Conservation (phyloP, 2,888 invertebrate genomes). For the Agonopterix subpropinquella region DNA sequence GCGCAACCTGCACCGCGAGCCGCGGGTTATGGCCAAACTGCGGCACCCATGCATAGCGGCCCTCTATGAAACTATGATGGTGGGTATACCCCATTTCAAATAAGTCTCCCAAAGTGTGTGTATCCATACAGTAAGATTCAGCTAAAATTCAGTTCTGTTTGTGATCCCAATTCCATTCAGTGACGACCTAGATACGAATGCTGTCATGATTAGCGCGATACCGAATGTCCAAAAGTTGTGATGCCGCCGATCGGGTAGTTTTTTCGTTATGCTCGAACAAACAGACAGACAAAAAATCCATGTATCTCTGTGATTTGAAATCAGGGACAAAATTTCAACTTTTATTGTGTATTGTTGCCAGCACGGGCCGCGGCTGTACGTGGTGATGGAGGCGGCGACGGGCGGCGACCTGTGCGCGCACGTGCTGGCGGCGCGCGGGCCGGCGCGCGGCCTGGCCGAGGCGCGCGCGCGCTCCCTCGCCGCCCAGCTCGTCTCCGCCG, state of each 20-base stretch:
- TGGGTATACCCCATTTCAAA: conserved; percentile 25
- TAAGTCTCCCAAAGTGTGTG: neutral
- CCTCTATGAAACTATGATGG: conserved; percentile 83
- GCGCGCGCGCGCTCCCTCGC: conserved; percentile 72
- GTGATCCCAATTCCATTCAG: too few species aligned
- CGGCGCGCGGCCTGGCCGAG: conserved; percentile 67
- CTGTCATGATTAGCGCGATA: too few species aligned
- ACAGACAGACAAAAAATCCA: too few species aligned
- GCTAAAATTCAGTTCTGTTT: too few species aligned
- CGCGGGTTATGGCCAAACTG: conserved; percentile 80
- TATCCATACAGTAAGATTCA: too few species aligned
- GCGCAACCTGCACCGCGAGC: conserved; percentile 82
- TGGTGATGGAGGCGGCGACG: conserved; percentile 82
- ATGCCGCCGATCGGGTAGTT: too few species aligned
- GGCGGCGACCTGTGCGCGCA: conserved; percentile 83
- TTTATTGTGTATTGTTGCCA: conserved; percentile 36
- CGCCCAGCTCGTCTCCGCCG: conserved; percentile 80
- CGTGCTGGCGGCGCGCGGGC: conserved; percentile 70
- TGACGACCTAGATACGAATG: too few species aligned
- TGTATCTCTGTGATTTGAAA: too few species aligned
- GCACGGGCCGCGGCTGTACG: conserved; percentile 82
- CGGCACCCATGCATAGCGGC: conserved; percentile 84
- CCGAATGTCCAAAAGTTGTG: too few species aligned
- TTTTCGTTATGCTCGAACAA: too few species aligned
- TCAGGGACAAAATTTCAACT: too few species aligned